These are phyloP conservation scores for Suncus etruscus DNA, from an alignment of 2,113 vertebrate species.

Conservation along the genomic window DNA sequence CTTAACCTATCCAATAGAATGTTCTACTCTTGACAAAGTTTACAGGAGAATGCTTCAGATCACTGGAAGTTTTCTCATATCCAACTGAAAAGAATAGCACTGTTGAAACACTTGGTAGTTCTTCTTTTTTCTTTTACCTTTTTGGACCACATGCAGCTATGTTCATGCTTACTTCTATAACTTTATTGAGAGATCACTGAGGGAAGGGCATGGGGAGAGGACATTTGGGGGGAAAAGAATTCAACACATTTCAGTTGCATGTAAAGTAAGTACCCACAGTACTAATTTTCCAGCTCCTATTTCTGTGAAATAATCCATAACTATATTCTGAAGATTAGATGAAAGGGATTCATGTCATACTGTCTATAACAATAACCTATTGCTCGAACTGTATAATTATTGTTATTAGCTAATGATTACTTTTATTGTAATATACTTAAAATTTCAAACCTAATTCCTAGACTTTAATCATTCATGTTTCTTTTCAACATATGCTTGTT, in stretches of 20 bases:
- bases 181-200: too few species aligned
- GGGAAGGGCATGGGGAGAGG: too few species aligned
- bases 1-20: neutral
- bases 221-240: too few species aligned
- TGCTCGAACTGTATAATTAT: neutral
- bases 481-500: slow-evolving; percentile 5
- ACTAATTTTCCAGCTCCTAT: neutral
- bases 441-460: slow-evolving; percentile 6
- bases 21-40: neutral
- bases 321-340: neutral
- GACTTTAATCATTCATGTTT: neutral
- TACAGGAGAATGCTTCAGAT: neutral
- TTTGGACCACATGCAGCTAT: too few species aligned
- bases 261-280: too few species aligned
- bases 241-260: too few species aligned
- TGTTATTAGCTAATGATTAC: slow-evolving; percentile 5
- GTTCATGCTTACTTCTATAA: too few species aligned
- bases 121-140: too few species aligned
- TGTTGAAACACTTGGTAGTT: too few species aligned
- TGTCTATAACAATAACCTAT: neutral
- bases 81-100: neutral
- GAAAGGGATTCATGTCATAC: neutral
- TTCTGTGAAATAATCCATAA: neutral
- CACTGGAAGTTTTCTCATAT: neutral
- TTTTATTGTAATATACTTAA: slow-evolving; percentile 17